Base-by-base conservation (phyloP, 2,113 vertebrate species). In the Saguinus midas region DNA sequence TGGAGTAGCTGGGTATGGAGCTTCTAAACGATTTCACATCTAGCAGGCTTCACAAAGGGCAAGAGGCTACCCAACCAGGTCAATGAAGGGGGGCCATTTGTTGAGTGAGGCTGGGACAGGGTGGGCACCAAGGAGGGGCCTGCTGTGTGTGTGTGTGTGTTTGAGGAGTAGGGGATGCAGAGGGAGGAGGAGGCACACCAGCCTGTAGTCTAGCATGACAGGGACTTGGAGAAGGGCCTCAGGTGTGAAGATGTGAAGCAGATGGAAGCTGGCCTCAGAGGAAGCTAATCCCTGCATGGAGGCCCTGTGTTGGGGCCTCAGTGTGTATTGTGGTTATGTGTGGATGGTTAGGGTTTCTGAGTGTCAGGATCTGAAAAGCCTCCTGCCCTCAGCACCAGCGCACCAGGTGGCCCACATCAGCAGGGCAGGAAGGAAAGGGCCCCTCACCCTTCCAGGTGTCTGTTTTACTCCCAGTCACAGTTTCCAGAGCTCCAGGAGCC, bases 101-200 rank as follows among this genome's bases (percentile, higher is more conserved):
- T 83, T 35, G 48, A 27, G 3, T 11, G 21, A 76, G 21, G 21
- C 0, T 6, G 50, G 23, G 40, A 43, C 21, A 25, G 20, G 55
- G 20, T 7, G 13, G 80, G 18, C 66, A 1, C 9, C 2, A 3
- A 1, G 21, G 7, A n/a, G 1, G 17, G 8, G 4, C 32, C 25
- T 20, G 37, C 6, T 17, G 37, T 55, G 50, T 75, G 57, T 75
- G 50, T 75, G 57, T 75, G 57, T 58, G 37, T 76, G 55, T 88
- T 55, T 73, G 68, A 43, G n/a, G 0, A 12, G 23, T 37, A 11
- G 57, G 3, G 8, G 27, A 8, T 5, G 35, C 48, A 8, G 1
- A 14, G 13, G 21, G 0, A 2, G 5, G 66, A 5, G 37, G 32
- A 29, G 14, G 29, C 25, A 52, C 14, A n/a, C 3, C 5, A 3